These are phyloP conservation scores for Porites australiensis DNA, from an alignment of 64 coral and sea anemone species.

Conservation along the genomic window DNA sequence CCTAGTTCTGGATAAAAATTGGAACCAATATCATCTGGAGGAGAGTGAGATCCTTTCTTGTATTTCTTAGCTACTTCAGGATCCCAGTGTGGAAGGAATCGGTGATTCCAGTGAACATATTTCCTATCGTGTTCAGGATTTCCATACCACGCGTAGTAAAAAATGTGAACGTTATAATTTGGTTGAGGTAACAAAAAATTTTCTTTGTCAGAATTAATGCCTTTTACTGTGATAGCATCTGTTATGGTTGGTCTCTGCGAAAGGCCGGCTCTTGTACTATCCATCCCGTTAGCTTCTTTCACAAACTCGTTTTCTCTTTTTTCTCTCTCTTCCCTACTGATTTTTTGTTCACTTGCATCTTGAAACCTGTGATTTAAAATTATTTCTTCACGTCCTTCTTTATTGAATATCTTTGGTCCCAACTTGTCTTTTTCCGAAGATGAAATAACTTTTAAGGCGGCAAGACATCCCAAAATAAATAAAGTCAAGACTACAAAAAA, in stretches of 20 bases:
- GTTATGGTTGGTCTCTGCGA: neutral
- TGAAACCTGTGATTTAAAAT: neutral
- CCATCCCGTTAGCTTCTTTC: neutral
- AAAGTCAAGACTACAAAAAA: conserved; percentile 16
- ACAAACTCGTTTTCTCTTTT: neutral
- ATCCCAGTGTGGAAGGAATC: conserved; percentile 88
- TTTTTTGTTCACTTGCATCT: neutral
- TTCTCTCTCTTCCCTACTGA: neutral
- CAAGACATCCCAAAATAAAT: conserved; percentile 48
- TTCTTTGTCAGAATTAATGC: too few species aligned
- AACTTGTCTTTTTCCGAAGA: conserved; percentile 2
- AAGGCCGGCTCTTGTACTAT: too few species aligned
- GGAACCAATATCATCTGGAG: conserved; percentile 93
- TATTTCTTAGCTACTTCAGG: conserved; percentile 67
- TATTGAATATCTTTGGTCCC: neutral
- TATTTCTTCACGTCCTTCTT: conserved; percentile 1
- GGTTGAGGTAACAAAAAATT: conserved; percentile 51
- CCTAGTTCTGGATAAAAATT: conserved; percentile 97
- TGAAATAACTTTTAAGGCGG: conserved; percentile 20
- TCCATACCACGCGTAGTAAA: conserved; percentile 99
- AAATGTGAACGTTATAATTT: conserved; percentile 91
- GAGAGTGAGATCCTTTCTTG: conserved; percentile 60
- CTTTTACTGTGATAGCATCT: neutral
- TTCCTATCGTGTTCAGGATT: conserved; percentile 85
- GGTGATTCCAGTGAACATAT: conserved; percentile 96